Evolutionary conservation across 2,113 vertebrate species (phyloP).

Genomic region (Epinephelus moara): DNA sequence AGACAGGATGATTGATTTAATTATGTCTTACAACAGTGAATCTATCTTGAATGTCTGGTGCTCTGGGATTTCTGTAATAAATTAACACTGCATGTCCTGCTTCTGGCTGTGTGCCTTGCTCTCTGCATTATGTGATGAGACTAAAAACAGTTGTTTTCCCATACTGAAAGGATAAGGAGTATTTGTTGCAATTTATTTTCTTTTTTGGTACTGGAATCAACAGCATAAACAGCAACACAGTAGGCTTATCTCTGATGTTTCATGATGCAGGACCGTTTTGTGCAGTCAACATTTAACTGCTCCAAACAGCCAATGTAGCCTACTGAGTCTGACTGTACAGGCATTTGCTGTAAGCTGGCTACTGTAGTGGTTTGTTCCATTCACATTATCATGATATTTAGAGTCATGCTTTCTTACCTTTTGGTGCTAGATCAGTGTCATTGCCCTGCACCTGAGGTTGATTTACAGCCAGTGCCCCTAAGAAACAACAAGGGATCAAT

Average conservation of each 20-base stretch:
- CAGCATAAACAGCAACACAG: neutral
- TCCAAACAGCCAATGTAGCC: neutral
- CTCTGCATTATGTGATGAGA: neutral
- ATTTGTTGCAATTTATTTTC: neutral
- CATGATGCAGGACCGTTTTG: neutral
- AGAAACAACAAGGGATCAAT: constrained; percentile 20
- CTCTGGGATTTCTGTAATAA: neutral
- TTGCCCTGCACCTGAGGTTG: constrained; percentile 29
- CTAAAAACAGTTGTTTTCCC: neutral
- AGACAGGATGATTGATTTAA: constrained; percentile 47
- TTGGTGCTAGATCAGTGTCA: neutral
- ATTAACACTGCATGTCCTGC: neutral
- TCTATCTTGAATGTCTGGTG: constrained; percentile 15
- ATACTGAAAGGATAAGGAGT: neutral
- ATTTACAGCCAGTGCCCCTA: constrained; percentile 36
- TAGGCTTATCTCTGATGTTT: too few relatives aligned
- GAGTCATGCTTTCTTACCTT: constrained; percentile 43
- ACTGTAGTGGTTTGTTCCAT: neutral
- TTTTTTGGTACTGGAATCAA: neutral
- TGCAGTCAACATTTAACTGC: neutral
- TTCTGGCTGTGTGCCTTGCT: neutral
- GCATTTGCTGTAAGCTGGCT: neutral
- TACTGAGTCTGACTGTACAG: neutral
- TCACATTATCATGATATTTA: neutral
- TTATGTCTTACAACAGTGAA: constrained; percentile 8